These are phyloP conservation scores for Crenuchus spilurus DNA, from an alignment of 2,797 vertebrate genomes.

Conservation along the genomic window DNA sequence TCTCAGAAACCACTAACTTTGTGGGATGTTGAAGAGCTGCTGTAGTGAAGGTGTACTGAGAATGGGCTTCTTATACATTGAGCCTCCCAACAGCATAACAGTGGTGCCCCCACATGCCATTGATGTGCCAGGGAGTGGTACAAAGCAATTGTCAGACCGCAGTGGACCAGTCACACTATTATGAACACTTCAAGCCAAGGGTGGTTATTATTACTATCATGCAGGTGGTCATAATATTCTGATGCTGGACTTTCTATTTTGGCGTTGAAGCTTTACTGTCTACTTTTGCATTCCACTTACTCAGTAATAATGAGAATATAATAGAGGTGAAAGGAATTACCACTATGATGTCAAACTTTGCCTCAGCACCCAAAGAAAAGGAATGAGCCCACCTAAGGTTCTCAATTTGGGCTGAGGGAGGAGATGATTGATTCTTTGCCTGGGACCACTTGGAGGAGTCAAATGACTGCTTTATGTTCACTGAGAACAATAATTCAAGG, in stretches of 20 bases:
- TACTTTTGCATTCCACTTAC: background rate
- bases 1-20: no score
- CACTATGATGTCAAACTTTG: conserved; percentile 29
- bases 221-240: no score
- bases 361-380: conserved; percentile 32
- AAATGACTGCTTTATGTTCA: conserved; percentile 62
- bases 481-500: conserved; percentile 66
- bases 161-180: no score
- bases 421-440: conserved; percentile 62
- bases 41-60: no score
- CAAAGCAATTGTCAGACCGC: no score
- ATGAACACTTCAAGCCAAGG: no score
- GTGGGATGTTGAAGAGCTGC: no score
- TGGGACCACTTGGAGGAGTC: conserved; percentile 58
- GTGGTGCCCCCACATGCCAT: no score
- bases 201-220: no score
- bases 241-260: background rate
- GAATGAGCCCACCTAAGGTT: conserved; percentile 43
- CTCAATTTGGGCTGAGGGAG: conserved; percentile 59
- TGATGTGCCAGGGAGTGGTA: no score
- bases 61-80: no score
- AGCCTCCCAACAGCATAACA: no score
- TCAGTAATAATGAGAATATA: conserved; percentile 31
- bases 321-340: conserved; percentile 29
- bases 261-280: background rate